phyloP scores from a whole-genome alignment of 1,140 invertebrate genomes.

The Protaetia brevitarsis region DNA sequence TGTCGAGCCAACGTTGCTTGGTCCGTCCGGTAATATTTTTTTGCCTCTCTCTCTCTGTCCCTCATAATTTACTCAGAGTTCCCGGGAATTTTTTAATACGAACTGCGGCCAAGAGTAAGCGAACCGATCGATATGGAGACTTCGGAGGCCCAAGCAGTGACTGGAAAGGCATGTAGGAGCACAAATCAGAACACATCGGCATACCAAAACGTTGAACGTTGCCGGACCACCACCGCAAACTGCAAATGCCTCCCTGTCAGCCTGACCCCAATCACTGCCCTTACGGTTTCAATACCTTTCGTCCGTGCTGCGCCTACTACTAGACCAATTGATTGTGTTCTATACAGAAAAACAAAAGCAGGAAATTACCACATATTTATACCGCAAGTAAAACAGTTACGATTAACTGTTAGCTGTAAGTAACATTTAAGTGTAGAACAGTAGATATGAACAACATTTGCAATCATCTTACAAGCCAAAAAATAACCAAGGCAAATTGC shows the following conservation, averaged over 20 bases:
- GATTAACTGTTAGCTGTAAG: no score
- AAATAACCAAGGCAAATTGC: no score
- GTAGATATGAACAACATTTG: no score
- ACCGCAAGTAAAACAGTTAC: no score
- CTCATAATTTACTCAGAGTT: slow-evolving; percentile 2
- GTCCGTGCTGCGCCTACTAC: neutral
- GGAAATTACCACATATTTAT: no score
- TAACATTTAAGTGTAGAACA: no score
- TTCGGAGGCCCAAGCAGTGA: neutral
- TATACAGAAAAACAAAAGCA: no score
- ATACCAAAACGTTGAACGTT: slow-evolving; percentile 8
- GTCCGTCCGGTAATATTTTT: neutral
- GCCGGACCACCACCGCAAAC: slow-evolving; percentile 8
- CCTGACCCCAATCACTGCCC: slow-evolving; percentile 6
- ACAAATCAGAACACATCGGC: slow-evolving; percentile 13
- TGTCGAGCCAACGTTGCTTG: slow-evolving; percentile 10
- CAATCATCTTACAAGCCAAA: no score
- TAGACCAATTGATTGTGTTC: no score
- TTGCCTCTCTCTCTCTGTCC: neutral
- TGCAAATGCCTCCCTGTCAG: slow-evolving; percentile 3
- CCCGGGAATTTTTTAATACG: slow-evolving; percentile 15
- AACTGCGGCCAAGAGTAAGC: neutral
- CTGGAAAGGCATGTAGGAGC: slow-evolving; percentile 9
- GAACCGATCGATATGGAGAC: slow-evolving; percentile 9
- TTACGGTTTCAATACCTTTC: neutral